A percentile compares a stretch with the other conserved stretches of the same genome.
Conservation (phyloP, 1,140 invertebrate species). For the Drosophila bifasciata region DNA sequence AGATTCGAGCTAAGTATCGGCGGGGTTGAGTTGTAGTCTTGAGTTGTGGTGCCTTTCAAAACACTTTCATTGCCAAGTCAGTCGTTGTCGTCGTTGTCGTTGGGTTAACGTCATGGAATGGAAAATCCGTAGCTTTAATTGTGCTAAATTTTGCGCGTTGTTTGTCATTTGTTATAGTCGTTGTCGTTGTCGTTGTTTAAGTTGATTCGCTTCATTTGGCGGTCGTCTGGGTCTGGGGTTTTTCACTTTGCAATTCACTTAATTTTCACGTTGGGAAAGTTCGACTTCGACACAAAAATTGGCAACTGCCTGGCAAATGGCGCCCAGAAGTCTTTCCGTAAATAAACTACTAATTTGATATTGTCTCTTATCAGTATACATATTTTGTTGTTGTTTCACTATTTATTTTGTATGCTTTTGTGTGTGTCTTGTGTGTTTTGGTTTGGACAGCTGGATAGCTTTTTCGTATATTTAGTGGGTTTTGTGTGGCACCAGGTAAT, state of each 20-base stretch:
- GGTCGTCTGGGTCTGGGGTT: slow-evolving; percentile 37
- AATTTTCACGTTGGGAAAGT: slow-evolving; percentile 51
- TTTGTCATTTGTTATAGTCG: slow-evolving; percentile 8
- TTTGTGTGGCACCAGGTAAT: slow-evolving; percentile 39
- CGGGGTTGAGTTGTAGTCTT: not conserved
- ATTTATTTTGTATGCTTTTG: slow-evolving; percentile 35
- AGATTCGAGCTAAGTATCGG: no score
- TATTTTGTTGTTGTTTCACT: slow-evolving; percentile 3
- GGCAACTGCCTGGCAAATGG: slow-evolving; percentile 28
- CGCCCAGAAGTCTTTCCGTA: slow-evolving; percentile 47
- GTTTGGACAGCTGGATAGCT: slow-evolving; percentile 63
- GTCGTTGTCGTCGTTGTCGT: slow-evolving; percentile 27
- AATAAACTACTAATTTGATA: slow-evolving; percentile 49
- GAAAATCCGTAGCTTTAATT: slow-evolving; percentile 71
- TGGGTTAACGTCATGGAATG: slow-evolving; percentile 28
- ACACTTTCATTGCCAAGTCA: slow-evolving; percentile 69
- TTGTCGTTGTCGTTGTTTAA: slow-evolving; percentile 9
- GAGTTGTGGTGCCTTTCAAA: slow-evolving; percentile 43
- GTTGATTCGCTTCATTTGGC: slow-evolving; percentile 52
- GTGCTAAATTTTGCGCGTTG: slow-evolving; percentile 68
- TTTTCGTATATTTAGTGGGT: slow-evolving; percentile 26
- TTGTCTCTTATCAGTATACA: slow-evolving; percentile 14
- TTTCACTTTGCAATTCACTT: slow-evolving; percentile 48
- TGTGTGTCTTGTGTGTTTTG: slow-evolving; percentile 27
- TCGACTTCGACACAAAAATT: slow-evolving; percentile 24